phyloP scores from a whole-genome alignment of 2,113 vertebrate genomes.

The Alectura lathami region DNA sequence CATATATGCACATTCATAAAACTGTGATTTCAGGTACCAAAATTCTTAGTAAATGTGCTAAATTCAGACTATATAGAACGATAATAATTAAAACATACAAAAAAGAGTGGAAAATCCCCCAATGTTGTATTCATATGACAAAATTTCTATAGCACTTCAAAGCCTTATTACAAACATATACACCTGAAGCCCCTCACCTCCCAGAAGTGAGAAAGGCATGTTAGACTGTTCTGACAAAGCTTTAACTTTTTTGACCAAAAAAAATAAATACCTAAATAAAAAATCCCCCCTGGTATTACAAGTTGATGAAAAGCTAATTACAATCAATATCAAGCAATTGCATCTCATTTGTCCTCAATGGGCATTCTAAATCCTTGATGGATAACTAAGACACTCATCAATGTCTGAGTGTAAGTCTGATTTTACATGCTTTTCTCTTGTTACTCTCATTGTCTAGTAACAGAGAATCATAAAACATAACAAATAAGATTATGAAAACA shows the following conservation, averaged over 20 bases:
- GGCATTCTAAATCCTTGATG: conserved; percentile 26
- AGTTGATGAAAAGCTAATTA: conserved; percentile 27
- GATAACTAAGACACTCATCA: conserved; percentile 56
- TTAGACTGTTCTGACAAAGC: background rate
- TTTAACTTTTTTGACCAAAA: background rate
- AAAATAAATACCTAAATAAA: background rate
- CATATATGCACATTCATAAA: background rate
- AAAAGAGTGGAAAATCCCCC: background rate
- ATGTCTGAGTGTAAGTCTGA: conserved; percentile 32
- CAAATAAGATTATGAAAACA: background rate
- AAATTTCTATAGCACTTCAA: background rate
- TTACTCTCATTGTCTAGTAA: background rate
- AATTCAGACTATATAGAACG: background rate
- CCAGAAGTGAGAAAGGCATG: background rate
- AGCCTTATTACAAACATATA: background rate
- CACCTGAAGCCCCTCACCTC: background rate
- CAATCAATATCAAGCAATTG: conserved; percentile 49
- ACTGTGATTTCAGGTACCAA: background rate
- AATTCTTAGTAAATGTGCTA: background rate
- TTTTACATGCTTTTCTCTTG: background rate
- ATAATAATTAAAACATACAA: background rate
- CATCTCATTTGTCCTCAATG: conserved; percentile 52
- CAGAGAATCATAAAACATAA: background rate
- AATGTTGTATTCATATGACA: background rate
- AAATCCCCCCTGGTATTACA: background rate